phyloP scores from a whole-genome alignment of 2,113 vertebrate species.

The Dissostichus mawsoni region DNA sequence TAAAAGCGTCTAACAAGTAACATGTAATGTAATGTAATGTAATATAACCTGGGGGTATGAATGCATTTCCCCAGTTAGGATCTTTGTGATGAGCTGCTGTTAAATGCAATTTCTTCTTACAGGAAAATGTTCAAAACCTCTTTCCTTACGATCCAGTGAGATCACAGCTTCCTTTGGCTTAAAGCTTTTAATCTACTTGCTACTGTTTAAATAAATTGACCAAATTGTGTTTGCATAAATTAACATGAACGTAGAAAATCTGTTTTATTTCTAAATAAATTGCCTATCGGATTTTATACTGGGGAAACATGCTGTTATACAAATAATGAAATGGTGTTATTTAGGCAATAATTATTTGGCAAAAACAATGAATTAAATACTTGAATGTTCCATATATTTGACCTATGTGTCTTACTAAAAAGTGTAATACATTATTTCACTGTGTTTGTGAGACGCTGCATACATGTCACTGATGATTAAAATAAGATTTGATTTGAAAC shows the following conservation, averaged over 20 bases:
- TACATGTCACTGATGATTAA: too few species aligned
- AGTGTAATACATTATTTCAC: too few species aligned
- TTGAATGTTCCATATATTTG: too few species aligned
- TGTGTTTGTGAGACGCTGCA: too few species aligned
- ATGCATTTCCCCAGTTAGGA: not conserved
- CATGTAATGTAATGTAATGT: too few species aligned
- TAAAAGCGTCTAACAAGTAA: too few species aligned
- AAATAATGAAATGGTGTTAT: not conserved
- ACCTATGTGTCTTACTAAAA: too few species aligned
- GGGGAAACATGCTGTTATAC: not conserved
- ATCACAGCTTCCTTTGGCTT: too few species aligned
- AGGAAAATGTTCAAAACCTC: not conserved
- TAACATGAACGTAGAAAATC: not conserved
- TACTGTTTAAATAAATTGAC: not conserved
- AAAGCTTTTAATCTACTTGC: too few species aligned
- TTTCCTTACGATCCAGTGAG: too few species aligned
- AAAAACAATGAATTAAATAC: not conserved
- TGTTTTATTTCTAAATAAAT: not conserved
- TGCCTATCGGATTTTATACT: not conserved
- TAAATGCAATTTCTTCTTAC: too few species aligned
- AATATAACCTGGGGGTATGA: not conserved
- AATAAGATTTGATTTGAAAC: too few species aligned
- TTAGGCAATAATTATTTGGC: not conserved
- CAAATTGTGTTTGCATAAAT: not conserved
- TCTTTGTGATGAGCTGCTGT: not conserved